Evolutionary conservation across 2,797 vertebrate species (phyloP).

Genomic region (Chaenodraco wilsoni): DNA sequence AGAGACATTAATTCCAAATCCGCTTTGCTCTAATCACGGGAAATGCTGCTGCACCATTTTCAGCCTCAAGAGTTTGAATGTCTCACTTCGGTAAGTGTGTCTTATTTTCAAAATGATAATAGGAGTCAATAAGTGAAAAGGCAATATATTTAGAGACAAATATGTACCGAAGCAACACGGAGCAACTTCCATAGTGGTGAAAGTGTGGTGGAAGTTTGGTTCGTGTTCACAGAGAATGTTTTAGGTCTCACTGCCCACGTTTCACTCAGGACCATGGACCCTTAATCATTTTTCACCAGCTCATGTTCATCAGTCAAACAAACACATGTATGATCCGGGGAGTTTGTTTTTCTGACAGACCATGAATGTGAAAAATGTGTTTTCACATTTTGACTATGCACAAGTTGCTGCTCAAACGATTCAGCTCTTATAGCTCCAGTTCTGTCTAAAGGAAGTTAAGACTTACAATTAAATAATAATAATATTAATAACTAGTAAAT

Average conservation of each 20-base stretch:
- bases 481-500: not conserved
- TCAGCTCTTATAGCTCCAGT: slow-evolving; percentile 18
- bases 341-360: slow-evolving; percentile 43
- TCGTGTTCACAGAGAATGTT: slow-evolving; percentile 21
- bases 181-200: slow-evolving; percentile 10
- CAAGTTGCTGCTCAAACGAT: slow-evolving; percentile 18
- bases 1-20: slow-evolving; percentile 63
- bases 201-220: slow-evolving; percentile 33
- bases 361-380: slow-evolving; percentile 30
- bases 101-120: slow-evolving; percentile 30
- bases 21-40: slow-evolving; percentile 46
- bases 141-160: slow-evolving; percentile 11
- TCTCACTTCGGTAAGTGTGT: slow-evolving; percentile 31
- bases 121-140: slow-evolving; percentile 35
- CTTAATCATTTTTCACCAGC: slow-evolving; percentile 57
- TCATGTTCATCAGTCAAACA: slow-evolving; percentile 66
- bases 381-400: slow-evolving; percentile 47
- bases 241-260: slow-evolving; percentile 43
- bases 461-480: not conserved
- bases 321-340: slow-evolving; percentile 58
- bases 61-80: slow-evolving; percentile 32
- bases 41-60: slow-evolving; percentile 42
- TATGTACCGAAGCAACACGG: slow-evolving; percentile 2
- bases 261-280: slow-evolving; percentile 34
- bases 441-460: not conserved